phyloP scores from a whole-genome alignment of 2,888 invertebrate species.

The Tromatobia lineatoria region DNA sequence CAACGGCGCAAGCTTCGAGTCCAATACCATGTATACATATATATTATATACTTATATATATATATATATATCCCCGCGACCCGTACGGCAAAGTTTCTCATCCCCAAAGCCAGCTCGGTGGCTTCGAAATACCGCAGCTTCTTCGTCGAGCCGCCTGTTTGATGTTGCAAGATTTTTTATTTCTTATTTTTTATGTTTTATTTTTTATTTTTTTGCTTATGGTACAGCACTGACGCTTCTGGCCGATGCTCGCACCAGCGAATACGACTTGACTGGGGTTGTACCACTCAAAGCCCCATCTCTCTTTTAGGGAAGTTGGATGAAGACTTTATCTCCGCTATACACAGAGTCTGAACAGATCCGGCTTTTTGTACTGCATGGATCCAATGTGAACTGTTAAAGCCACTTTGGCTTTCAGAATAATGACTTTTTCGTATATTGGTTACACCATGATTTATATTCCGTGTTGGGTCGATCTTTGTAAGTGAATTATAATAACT shows the following conservation, averaged over 20 bases:
- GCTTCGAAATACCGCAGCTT: slow-evolving; percentile 61
- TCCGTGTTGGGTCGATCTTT: neutral
- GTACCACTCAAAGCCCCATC: slow-evolving; percentile 50
- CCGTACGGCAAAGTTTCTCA: slow-evolving; percentile 64
- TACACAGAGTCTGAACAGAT: neutral
- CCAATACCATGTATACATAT: slow-evolving; percentile 2
- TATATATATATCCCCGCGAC: slow-evolving; percentile 15
- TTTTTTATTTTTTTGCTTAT: slow-evolving; percentile 10
- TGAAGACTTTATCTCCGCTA: slow-evolving; percentile 65
- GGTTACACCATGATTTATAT: neutral
- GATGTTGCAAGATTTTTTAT: slow-evolving; percentile 57
- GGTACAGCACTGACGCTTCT: slow-evolving; percentile 58
- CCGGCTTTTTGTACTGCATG: slow-evolving; percentile 4
- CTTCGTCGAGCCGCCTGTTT: slow-evolving; percentile 62
- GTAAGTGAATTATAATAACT: slow-evolving; percentile 6
- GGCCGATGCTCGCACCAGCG: slow-evolving; percentile 65
- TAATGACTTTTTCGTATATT: neutral
- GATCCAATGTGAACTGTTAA: neutral
- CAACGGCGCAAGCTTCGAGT: slow-evolving; percentile 24
- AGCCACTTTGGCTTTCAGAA: neutral
- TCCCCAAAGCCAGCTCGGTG: slow-evolving; percentile 57
- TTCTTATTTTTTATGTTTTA: too few relatives aligned
- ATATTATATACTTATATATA: too few relatives aligned
- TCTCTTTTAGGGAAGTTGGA: slow-evolving; percentile 58
- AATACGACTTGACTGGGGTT: slow-evolving; percentile 62